Evolutionary conservation across 1,140 invertebrate genomes (phyloP).

Genomic region (Apis mellifera): Amel_HAv3.1 CM009944.2:3812501-3813000

Average conservation of each 20-base stretch:
- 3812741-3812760: neutral
- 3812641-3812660: too few species aligned
- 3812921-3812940: constrained; percentile 36
- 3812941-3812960: constrained; percentile 24
- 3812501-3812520: too few species aligned
- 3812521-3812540: too few species aligned
- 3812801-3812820: neutral
- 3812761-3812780: constrained; percentile 7
- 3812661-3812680: too few species aligned
- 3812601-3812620: too few species aligned
- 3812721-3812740: neutral
- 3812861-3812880: constrained; percentile 57
- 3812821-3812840: constrained; percentile 18
- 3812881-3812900: constrained; percentile 39
- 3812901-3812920: constrained; percentile 45
- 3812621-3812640: too few species aligned
- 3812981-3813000: neutral
- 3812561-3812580: too few species aligned
- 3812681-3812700: too few species aligned
- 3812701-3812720: neutral
- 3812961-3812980: constrained; percentile 48
- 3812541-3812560: too few species aligned
- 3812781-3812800: neutral
- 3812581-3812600: too few species aligned
- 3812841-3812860: constrained; percentile 26